phyloP scores from a whole-genome alignment of 2,113 vertebrate genomes.

The Pogona vitticeps region DNA sequence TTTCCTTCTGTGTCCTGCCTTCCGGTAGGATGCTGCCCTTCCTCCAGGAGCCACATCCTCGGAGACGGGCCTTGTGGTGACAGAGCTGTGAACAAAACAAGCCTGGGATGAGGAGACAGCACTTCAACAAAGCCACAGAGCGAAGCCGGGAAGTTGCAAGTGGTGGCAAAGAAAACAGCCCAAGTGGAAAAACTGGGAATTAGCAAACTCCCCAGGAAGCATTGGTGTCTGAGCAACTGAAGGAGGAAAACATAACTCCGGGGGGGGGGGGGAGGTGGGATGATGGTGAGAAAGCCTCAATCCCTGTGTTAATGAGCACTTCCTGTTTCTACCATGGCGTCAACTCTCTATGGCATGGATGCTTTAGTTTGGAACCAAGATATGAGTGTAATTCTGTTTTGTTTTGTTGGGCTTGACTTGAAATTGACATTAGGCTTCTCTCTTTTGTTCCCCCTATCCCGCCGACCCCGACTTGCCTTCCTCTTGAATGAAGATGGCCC shows the following conservation, averaged over 20 bases:
- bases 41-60: constrained; percentile 12
- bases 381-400: constrained; percentile 38
- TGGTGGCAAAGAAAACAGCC: not conserved
- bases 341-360: not conserved
- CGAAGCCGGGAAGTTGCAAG: constrained; percentile 1
- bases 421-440: constrained; percentile 5
- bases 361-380: not conserved
- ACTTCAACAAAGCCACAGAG: not conserved
- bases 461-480: too few species aligned
- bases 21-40: constrained; percentile 16
- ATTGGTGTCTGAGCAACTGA: not conserved
- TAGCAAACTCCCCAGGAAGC: not conserved
- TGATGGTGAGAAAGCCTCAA: constrained; percentile 29
- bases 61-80: constrained; percentile 7
- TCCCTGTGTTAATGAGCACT: fast-evolving
- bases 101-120: not conserved
- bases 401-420: constrained; percentile 27
- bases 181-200: constrained; percentile 15
- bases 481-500: constrained; percentile 45
- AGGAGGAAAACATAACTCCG: not conserved
- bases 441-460: not conserved
- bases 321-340: constrained; percentile 9
- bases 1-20: not conserved
- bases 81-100: constrained; percentile 24
- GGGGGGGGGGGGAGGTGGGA: not conserved